Evolutionary conservation across 2,113 vertebrate species (phyloP).

Genomic region (Litocranius walleri): DNA sequence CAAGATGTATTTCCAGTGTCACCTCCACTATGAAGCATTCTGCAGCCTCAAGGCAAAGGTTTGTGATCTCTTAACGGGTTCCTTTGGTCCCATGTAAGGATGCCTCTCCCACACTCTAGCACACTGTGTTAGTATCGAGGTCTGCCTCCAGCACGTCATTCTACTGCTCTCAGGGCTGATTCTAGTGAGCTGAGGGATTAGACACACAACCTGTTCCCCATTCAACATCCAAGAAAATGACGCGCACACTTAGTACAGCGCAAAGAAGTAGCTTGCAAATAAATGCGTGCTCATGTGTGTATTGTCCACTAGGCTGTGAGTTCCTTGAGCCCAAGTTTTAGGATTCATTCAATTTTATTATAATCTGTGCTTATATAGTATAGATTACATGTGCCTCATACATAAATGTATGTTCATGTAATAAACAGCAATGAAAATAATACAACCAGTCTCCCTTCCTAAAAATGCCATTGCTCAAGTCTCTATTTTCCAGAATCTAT

Average conservation of each 20-base stretch:
- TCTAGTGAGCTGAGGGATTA: not conserved
- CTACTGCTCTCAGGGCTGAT: not conserved
- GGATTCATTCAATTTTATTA: not conserved
- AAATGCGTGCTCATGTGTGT: not conserved
- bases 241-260: accelerated
- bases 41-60: not conserved
- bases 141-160: not conserved
- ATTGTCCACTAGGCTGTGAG: not conserved
- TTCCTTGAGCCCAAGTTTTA: not conserved
- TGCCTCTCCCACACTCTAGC: accelerated
- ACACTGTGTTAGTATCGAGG: not conserved
- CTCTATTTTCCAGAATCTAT: not conserved
- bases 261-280: not conserved
- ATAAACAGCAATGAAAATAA: not conserved
- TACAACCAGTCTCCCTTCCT: not conserved
- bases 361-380: not conserved
- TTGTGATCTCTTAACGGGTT: not conserved
- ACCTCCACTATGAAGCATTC: not conserved
- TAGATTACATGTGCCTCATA: not conserved
- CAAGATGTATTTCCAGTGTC: not conserved
- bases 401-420: not conserved
- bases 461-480: not conserved
- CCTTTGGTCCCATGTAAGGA: not conserved
- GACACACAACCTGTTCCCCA: not conserved
- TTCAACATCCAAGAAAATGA: not conserved